Evolutionary conservation across 2,888 invertebrate genomes (phyloP).

Genomic region (Eledona agricola): DNA sequence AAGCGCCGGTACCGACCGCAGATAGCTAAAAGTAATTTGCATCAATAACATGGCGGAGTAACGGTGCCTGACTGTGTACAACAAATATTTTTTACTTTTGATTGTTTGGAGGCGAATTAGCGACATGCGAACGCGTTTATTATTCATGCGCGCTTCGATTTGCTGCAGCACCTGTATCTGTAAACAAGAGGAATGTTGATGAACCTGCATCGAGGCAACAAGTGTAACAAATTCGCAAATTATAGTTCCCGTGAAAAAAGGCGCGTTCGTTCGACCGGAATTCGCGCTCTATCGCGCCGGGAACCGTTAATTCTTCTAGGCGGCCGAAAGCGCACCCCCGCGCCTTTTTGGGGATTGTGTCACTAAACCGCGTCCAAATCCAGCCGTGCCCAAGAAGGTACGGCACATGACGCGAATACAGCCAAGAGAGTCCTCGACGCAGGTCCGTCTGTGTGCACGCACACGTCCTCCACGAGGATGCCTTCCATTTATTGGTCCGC

Average conservation of each 20-base stretch:
- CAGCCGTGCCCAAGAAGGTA: constrained; percentile 7
- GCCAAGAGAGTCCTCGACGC: too few relatives aligned
- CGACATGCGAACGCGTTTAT: too few relatives aligned
- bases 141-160: too few relatives aligned
- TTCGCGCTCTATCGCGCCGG: neutral
- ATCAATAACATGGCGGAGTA: constrained; percentile 23
- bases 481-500: neutral
- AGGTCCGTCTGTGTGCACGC: too few relatives aligned
- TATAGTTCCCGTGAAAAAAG: too few relatives aligned
- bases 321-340: constrained; percentile 4
- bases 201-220: too few relatives aligned
- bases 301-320: constrained; percentile 7
- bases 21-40: constrained; percentile 35
- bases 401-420: constrained; percentile 13
- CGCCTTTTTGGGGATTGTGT: constrained; percentile 16
- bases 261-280: too few relatives aligned
- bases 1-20: constrained; percentile 28
- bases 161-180: too few relatives aligned
- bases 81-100: constrained; percentile 36
- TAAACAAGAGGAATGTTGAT: too few relatives aligned
- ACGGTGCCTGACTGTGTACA: constrained; percentile 29
- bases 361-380: constrained; percentile 21
- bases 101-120: constrained; percentile 17
- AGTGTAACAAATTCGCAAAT: too few relatives aligned
- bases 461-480: too few relatives aligned